Percentiles rank a stretch among this genome's conserved stretches.
phyloP scores from a whole-genome alignment of 2,888 invertebrate species.

The Acleris holmiana region DNA sequence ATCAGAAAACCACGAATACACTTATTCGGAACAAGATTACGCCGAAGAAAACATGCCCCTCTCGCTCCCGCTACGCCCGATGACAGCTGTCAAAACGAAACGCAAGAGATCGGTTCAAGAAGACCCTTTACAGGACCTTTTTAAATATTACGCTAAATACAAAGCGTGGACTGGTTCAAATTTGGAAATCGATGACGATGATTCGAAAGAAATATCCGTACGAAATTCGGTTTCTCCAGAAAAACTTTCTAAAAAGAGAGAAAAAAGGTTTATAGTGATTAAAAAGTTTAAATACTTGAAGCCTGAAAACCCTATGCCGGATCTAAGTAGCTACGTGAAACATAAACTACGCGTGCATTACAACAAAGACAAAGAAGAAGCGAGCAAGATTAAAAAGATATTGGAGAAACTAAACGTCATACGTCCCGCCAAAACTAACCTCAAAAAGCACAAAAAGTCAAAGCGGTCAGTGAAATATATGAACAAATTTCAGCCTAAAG shows the following conservation, averaged over 20 bases:
- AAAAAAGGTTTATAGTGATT: conserved; percentile 14
- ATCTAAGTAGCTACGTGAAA: conserved; percentile 46
- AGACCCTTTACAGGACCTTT: conserved; percentile 53
- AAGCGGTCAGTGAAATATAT: conserved; percentile 48
- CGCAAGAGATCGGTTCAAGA: conserved; percentile 55
- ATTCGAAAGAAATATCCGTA: conserved; percentile 26
- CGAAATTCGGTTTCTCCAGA: not conserved
- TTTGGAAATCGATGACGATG: conserved; percentile 36
- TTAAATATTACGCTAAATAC: conserved; percentile 66
- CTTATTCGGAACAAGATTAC: conserved; percentile 24
- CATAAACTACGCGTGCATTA: conserved; percentile 46
- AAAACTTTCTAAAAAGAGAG: not conserved
- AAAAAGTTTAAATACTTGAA: conserved; percentile 27
- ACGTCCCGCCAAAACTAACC: conserved; percentile 24
- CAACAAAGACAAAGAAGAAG: conserved; percentile 43
- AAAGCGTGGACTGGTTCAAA: conserved; percentile 65
- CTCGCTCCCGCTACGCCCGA: conserved; percentile 37
- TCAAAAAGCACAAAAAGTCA: conserved; percentile 33
- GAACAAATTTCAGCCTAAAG: conserved; percentile 48
- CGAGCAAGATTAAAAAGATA: conserved; percentile 45
- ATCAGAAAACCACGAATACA: conserved; percentile 29
- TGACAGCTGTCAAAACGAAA: conserved; percentile 44
- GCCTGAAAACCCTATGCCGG: conserved; percentile 50
- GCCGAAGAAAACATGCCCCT: conserved; percentile 33
- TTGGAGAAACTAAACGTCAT: conserved; percentile 47